Percentiles rank a stretch among this genome's conserved stretches.
Conservation (phyloP, 2,888 invertebrate genomes). For the Gymnoscelis rufifasciata region DNA sequence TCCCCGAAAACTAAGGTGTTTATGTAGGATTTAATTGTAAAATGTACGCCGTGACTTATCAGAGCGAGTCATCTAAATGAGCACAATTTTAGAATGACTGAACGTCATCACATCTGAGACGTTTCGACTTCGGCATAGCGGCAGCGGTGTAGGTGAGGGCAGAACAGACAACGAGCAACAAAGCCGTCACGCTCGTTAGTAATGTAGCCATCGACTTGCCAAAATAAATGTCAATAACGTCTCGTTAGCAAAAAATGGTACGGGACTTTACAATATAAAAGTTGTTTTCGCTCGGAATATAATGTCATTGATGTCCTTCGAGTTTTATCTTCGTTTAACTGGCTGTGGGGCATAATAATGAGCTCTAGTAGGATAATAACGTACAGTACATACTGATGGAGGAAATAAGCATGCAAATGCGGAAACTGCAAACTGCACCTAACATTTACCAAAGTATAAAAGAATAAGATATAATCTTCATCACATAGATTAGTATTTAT, state of each 20-base stretch:
- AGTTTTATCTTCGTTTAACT: constrained; percentile 19
- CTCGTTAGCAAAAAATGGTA: constrained; percentile 37
- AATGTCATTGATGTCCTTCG: constrained; percentile 24
- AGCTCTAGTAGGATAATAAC: too few relatives aligned
- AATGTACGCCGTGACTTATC: constrained; percentile 30
- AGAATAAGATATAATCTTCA: too few relatives aligned
- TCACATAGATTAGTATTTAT: too few relatives aligned
- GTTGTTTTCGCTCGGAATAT: constrained; percentile 20
- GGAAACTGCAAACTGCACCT: too few relatives aligned
- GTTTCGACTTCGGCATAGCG: constrained; percentile 31
- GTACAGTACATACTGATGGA: too few relatives aligned
- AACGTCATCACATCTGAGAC: constrained; percentile 46
- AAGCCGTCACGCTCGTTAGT: constrained; percentile 42
- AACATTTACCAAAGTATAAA: too few relatives aligned
- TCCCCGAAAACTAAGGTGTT: constrained; percentile 10
- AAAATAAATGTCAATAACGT: constrained; percentile 56
- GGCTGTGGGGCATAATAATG: too few relatives aligned
- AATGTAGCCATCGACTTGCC: constrained; percentile 40
- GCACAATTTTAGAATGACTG: constrained; percentile 48
- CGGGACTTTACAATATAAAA: constrained; percentile 26
- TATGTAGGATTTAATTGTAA: constrained; percentile 22
- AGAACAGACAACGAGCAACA: constrained; percentile 49
- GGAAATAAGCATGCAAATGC: neutral
- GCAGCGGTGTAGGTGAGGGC: constrained; percentile 45
- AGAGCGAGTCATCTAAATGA: constrained; percentile 43